Base-by-base conservation (phyloP, 2,888 invertebrate species). In the Choristoneura rosaceana region DNA sequence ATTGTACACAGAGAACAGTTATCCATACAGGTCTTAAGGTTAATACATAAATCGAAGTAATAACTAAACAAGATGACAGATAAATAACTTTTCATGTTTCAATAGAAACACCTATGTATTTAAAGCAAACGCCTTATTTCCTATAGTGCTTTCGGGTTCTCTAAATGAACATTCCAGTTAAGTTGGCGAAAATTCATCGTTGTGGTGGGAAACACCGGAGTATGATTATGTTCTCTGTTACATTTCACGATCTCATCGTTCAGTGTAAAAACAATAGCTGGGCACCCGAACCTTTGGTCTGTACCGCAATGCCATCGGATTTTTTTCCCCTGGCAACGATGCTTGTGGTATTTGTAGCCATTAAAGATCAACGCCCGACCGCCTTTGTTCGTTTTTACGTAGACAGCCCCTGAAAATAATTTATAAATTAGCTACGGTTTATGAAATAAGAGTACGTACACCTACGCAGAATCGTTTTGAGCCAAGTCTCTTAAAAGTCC, bases 291-390 rank as follows among this genome's bases (percentile, higher is more conserved):
- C 7, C 43, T 68, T 58, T 59, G 69, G 25, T 64, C 50, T 2
- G 68, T 62, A 8, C 59, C 73, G 17, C 73, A 73, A 14, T 64
- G 60, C 73, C 73, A 73, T 10, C 73, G 41, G 12, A 64, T 12
- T 15, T 60, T 60, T 5, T 3, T 0, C 0, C 63, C 59, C 3
- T 50, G 25, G 9, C 15, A 43, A 3, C 69, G 59, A 52, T 73
- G 73, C 43, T 45, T 68, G 69, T 69, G 69, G 25, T 73, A 73
- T 12, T 70, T 77, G 63, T 68, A 73, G 25, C 73, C 73, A 7
- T 64, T 33, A 34, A 64, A n/a, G n/a, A 69, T 59, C 25, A 73
- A 59, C 7, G 64, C 69, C 5, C 69, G 68, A 2, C 69, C 43
- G 9, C 73, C 73, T 58, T 43, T 69, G 7, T 43, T 33, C 2